These are phyloP conservation scores for Agonopterix heracliana DNA, from an alignment of 2,888 invertebrate genomes.

Conservation along the genomic window DNA sequence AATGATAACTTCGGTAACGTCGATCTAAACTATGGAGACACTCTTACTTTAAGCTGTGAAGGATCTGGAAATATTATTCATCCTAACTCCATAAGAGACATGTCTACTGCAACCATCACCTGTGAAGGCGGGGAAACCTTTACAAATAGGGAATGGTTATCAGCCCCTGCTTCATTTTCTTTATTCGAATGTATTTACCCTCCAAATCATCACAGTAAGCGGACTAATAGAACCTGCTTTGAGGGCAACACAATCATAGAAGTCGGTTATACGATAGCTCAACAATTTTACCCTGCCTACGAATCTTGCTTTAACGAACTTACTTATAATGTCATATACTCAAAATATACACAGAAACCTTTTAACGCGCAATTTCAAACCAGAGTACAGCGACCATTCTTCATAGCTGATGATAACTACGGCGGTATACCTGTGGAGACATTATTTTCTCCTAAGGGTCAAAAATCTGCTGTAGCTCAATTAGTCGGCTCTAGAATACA, in stretches of 20 bases:
- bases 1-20: slow-evolving; percentile 46
- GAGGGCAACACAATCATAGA: slow-evolving; percentile 42
- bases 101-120: slow-evolving; percentile 35
- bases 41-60: slow-evolving; percentile 49
- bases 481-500: slow-evolving; percentile 39
- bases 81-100: slow-evolving; percentile 27
- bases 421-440: slow-evolving; percentile 38
- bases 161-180: slow-evolving; percentile 34
- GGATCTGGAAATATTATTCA: slow-evolving; percentile 38
- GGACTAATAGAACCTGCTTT: slow-evolving; percentile 47
- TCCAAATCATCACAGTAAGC: slow-evolving; percentile 40
- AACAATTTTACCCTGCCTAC: slow-evolving; percentile 47
- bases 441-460: slow-evolving; percentile 48
- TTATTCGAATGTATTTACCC: slow-evolving; percentile 38
- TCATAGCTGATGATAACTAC: slow-evolving; percentile 42
- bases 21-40: slow-evolving; percentile 41
- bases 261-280: slow-evolving; percentile 51
- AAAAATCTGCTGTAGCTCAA: slow-evolving; percentile 38
- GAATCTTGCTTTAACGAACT: slow-evolving; percentile 58
- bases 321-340: slow-evolving; percentile 41
- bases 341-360: slow-evolving; percentile 58
- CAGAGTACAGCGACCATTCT: slow-evolving; percentile 50
- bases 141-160: slow-evolving; percentile 49
- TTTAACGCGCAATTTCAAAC: slow-evolving; percentile 60
- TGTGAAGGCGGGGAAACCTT: slow-evolving; percentile 50